These are phyloP conservation scores for Campylomormyrus numenius DNA, from an alignment of 2,113 vertebrate genomes.

Conservation along the genomic window DNA sequence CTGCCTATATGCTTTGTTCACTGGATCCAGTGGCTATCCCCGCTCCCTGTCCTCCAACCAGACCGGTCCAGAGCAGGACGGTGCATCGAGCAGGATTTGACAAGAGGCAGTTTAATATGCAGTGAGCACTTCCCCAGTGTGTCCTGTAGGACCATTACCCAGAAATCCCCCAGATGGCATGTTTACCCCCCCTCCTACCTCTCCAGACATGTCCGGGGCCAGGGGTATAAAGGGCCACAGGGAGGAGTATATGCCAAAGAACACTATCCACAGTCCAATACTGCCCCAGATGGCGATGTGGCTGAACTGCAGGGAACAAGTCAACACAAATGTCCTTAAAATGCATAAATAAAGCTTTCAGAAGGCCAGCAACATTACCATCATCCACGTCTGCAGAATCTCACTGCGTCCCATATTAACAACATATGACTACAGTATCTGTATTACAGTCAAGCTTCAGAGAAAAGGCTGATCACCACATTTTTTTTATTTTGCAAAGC, in stretches of 20 bases:
- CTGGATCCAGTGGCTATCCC: too few relatives aligned
- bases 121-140: background rate
- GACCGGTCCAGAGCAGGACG: background rate
- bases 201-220: conserved; percentile 78
- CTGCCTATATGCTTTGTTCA: too few relatives aligned
- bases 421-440: background rate
- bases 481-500: background rate
- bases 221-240: conserved; percentile 71
- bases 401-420: background rate
- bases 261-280: conserved; percentile 72
- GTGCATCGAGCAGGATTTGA: background rate
- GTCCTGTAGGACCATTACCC: background rate
- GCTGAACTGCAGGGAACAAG: conserved; percentile 62
- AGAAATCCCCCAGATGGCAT: background rate
- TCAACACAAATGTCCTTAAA: background rate
- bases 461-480: background rate
- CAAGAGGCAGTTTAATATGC: background rate
- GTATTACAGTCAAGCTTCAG: background rate
- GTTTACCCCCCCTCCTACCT: conserved; percentile 54
- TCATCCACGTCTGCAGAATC: background rate
- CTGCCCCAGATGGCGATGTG: conserved; percentile 79
- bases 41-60: background rate
- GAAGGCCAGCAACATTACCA: background rate
- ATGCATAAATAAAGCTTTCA: background rate
- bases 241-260: conserved; percentile 74